Evolutionary conservation across 64 coral and sea anemone species (phyloP), one percentile per base, ranked within the genome.

Genomic region (Montipora efflorescens): DNA sequence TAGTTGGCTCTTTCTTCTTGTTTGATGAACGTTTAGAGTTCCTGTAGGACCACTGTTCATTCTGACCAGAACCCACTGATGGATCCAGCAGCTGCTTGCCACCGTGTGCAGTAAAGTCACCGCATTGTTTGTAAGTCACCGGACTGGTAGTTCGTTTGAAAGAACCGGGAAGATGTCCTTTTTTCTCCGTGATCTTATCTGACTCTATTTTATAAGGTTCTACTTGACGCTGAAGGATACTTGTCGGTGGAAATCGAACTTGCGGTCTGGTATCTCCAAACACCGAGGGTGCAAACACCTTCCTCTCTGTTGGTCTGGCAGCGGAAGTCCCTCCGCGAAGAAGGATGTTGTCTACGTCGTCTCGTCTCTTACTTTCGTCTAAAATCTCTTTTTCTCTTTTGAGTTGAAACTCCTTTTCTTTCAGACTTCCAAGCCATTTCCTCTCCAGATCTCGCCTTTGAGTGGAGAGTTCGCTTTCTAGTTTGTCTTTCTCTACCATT

Each of bases 371-470:
- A 19, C 46, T 86, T 86, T 86, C 82, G 82, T 70, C 82, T 18
- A 86, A 86, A 4, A 86, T 70, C 19, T 86, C 82, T 79, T 88
- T 88, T 67, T 98, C 93, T 44, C 91, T 78, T 48, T 89, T 95
- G 13, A 98, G 51, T 28, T 92, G 93, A 10, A 92, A 67, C 69
- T 98, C 96, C 88, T 92, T 98, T 20, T 59, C 71, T 74, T 92
- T 98, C 5, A 98, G 51, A 19, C 87, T 92, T 64, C 91, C 93
- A 13, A 95, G 92, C 93, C 96, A 95, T 91, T 89, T 98, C 8
- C 86, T 94, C 79, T 98, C 93, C 7, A 98, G 90, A 48, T 94
- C 96, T 52, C 87, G 87, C 73, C 96, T 92, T 75, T 98, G 93
- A 25, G 58, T 76, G 8, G 96, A 92, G 43, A 98, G 78, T 25